Evolutionary conservation across 2,113 vertebrate genomes (phyloP), one percentile per base, ranked within the genome.

Genomic region (Herpailurus yagouaroundi): DNA sequence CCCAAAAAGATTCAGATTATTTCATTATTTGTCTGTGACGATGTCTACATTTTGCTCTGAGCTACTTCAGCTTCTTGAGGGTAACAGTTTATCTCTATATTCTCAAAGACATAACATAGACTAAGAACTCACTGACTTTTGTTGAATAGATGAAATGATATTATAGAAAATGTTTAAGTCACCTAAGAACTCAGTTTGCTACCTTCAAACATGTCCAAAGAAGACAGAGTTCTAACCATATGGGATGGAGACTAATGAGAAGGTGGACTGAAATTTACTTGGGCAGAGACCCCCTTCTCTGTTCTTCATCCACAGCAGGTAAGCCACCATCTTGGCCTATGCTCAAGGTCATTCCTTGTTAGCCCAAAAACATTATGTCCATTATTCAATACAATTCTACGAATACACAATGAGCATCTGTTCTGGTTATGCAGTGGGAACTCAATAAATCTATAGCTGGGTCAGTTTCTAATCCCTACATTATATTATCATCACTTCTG

Each of bases 401-500:
- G 68, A 50, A 50, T 85, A 85, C 0, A 18, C 60, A 73, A 13
- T 74, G n/a, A 92, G 38, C 25, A 82, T 45, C 41, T 80, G 29
- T 93, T 36, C 68, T 83, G 63, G 33, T 38, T 57, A 50, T n/a
- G 84, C 21, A 80, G 87, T n/a, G 27, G 29, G 29, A 74, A 76
- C 29, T 85, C 38, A 84, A 79, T 76, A 91, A 79, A 93, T 91
- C 76, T 41, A 27, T 69, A 81, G 55, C 33, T 81, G 83, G 64
- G 77, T 74, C 69, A n/a, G 29, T 84, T 74, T 83, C 84, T 74
- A 93, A 88, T 68, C 55, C 48, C 13, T 79, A 57, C 21, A 45
- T 25, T 82, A 23, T 74, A 38, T 83, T 83, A 91, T 87, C 45
- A 52, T 27, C 55, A 94, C 91, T 95, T 91, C 76, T 81, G 25